Percentiles rank a stretch among this genome's conserved stretches.
phyloP scores from a whole-genome alignment of 2,888 invertebrate species.

The Himalopsyche anomala region DNA sequence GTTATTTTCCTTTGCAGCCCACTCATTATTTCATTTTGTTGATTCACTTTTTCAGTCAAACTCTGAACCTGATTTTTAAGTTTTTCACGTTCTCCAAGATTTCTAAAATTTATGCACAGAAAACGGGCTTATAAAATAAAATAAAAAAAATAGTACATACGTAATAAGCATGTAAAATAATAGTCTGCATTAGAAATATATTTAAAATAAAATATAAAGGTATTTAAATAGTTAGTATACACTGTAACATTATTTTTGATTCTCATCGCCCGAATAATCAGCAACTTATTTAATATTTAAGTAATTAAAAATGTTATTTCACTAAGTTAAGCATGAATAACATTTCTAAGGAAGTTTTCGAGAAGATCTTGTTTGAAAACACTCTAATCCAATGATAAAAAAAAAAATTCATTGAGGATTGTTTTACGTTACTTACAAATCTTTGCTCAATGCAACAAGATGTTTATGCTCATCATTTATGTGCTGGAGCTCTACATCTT shows the following conservation, averaged over 20 bases:
- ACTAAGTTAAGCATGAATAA: too few relatives aligned
- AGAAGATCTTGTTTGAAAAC: background rate
- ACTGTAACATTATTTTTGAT: too few relatives aligned
- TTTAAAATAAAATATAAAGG: too few relatives aligned
- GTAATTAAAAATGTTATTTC: background rate
- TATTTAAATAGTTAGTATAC: too few relatives aligned
- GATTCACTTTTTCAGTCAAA: constrained; percentile 76
- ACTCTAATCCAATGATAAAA: background rate
- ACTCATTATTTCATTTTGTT: constrained; percentile 80
- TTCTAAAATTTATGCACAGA: constrained; percentile 70
- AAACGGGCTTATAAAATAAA: background rate
- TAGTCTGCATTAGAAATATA: too few relatives aligned
- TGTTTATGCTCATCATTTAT: constrained; percentile 84
- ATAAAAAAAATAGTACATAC: too few relatives aligned
- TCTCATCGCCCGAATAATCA: background rate
- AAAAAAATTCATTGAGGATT: background rate
- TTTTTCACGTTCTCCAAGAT: constrained; percentile 85
- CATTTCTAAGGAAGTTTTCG: background rate
- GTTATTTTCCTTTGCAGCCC: constrained; percentile 82
- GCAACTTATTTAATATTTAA: too few relatives aligned
- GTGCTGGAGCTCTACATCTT: constrained; percentile 81
- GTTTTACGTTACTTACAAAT: constrained; percentile 74
- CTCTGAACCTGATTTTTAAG: constrained; percentile 80
- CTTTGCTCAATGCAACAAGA: constrained; percentile 82
- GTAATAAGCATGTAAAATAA: too few relatives aligned